Evolutionary conservation across 2,888 invertebrate species (phyloP).

Genomic region (Athalia rosae): DNA sequence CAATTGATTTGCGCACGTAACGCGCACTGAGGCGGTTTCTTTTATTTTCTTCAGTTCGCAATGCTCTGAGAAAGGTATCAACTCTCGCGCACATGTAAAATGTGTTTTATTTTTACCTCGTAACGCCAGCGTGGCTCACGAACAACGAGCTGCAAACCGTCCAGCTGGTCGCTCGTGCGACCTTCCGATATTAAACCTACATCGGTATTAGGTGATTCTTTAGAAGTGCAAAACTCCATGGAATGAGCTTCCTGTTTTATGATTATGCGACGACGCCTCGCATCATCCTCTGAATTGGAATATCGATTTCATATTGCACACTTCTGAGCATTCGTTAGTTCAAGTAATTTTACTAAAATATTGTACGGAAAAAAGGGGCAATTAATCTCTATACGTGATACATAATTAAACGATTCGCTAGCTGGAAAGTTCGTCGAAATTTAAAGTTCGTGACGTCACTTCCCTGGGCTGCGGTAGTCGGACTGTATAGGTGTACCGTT

Average conservation of each 20-base stretch:
- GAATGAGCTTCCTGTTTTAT: not conserved
- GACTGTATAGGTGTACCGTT: slow-evolving; percentile 22
- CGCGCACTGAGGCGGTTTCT: not conserved
- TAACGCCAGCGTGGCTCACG: not conserved
- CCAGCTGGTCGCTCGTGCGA: not conserved
- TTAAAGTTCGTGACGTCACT: not conserved
- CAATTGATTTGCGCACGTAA: too few relatives aligned
- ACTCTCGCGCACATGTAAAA: too few relatives aligned
- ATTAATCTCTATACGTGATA: not conserved
- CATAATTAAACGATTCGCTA: not conserved
- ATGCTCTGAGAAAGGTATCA: not conserved
- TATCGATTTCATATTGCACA: too few relatives aligned
- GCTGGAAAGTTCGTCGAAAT: slow-evolving; percentile 7
- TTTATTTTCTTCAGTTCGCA: not conserved
- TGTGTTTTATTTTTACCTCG: too few relatives aligned
- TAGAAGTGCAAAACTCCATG: slow-evolving; percentile 13
- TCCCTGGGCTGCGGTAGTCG: not conserved
- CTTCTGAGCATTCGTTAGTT: too few relatives aligned
- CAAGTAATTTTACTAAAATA: too few relatives aligned
- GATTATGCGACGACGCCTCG: too few relatives aligned
- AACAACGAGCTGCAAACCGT: not conserved
- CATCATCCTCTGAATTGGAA: too few relatives aligned
- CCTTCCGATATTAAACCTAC: not conserved
- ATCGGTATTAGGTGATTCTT: not conserved
- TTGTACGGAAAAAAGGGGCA: too few relatives aligned